Percentiles rank a stretch among this genome's conserved stretches.
Conservation (phyloP, 2,113 vertebrate genomes). For the Macquaria ambigua region DNA sequence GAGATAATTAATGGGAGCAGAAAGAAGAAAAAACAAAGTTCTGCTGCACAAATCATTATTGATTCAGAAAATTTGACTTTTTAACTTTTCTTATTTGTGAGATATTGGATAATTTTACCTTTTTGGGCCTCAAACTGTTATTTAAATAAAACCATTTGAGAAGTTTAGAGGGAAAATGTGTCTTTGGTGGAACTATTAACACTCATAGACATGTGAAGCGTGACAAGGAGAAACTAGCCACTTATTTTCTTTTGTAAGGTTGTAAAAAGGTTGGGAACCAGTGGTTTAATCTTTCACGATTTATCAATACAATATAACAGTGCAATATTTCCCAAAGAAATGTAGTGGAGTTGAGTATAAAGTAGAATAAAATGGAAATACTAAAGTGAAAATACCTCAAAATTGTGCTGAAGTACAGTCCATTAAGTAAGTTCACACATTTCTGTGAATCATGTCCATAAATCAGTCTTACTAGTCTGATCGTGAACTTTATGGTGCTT, state of each 20-base stretch:
- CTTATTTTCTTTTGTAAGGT: too few relatives aligned
- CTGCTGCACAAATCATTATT: too few relatives aligned
- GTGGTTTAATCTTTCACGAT: not conserved
- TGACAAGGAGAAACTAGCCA: too few relatives aligned
- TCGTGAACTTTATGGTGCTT: not conserved
- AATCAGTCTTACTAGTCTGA: not conserved
- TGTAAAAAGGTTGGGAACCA: not conserved
- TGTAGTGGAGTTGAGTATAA: not conserved
- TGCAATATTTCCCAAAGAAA: not conserved
- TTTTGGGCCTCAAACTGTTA: not conserved
- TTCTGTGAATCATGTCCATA: not conserved
- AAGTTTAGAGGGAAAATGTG: not conserved
- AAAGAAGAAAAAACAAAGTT: too few relatives aligned
- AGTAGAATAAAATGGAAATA: not conserved
- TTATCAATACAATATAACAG: not conserved
- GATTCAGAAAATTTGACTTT: not conserved
- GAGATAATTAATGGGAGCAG: too few relatives aligned
- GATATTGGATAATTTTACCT: not conserved
- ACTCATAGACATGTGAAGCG: not conserved
- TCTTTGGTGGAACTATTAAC: not conserved
- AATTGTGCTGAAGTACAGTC: not conserved
- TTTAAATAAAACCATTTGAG: not conserved
- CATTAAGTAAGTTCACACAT: not conserved
- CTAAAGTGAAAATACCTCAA: not conserved
- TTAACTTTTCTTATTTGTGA: not conserved